These are phyloP conservation scores for Caranx melampygus DNA, from an alignment of 2,113 vertebrate genomes.

Conservation along the genomic window DNA sequence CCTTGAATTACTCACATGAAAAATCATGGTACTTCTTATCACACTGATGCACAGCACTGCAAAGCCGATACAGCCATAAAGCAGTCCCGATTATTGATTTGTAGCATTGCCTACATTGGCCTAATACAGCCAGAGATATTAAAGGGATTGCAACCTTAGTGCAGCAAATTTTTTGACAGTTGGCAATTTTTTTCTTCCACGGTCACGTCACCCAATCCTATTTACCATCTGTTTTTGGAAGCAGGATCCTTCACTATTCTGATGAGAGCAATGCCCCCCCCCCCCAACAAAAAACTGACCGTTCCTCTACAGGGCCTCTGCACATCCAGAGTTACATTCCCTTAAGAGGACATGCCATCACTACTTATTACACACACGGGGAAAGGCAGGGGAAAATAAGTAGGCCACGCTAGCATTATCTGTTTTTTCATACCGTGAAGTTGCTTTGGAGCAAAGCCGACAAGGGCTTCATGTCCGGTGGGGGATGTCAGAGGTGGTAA, in stretches of 20 bases:
- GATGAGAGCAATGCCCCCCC: constrained; percentile 15
- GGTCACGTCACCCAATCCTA: not conserved
- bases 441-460: constrained; percentile 60
- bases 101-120: not conserved
- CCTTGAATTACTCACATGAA: constrained; percentile 4
- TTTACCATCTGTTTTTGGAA: constrained; percentile 17
- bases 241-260: not conserved
- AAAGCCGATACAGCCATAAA: constrained; percentile 12
- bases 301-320: constrained; percentile 57
- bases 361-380: constrained; percentile 75
- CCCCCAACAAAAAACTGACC: constrained; percentile 43
- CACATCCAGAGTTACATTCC: constrained; percentile 61
- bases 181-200: not conserved
- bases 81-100: constrained; percentile 18
- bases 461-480: constrained; percentile 58
- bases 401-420: constrained; percentile 75
- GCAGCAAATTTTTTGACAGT: not conserved
- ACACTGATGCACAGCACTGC: not conserved
- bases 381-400: constrained; percentile 68
- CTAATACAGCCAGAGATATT: not conserved
- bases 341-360: constrained; percentile 79
- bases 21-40: not conserved
- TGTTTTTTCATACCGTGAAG: constrained; percentile 69
- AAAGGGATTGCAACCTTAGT: not conserved
- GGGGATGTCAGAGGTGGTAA: constrained; percentile 62